These are phyloP conservation scores for Corythaixoides concolor DNA, from an alignment of 2,113 vertebrate species.

Conservation along the genomic window DNA sequence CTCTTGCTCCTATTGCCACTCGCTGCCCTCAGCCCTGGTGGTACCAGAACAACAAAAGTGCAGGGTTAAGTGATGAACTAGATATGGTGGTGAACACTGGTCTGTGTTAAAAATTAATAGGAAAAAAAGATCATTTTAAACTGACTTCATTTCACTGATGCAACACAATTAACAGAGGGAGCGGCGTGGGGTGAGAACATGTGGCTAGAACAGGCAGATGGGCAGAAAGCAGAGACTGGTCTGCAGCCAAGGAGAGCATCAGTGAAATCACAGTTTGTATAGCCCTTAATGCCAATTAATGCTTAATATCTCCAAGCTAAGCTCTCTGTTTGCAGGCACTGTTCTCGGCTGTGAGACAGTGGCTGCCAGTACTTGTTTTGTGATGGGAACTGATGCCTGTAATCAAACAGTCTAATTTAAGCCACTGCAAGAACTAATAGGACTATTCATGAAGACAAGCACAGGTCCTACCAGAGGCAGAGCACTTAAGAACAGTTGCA, in stretches of 20 bases:
- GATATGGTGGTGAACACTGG: neutral
- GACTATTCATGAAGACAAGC: neutral
- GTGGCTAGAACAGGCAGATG: neutral
- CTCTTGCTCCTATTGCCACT: neutral
- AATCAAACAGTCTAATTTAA: neutral
- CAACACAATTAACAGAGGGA: neutral
- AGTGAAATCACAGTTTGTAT: neutral
- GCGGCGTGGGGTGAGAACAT: neutral
- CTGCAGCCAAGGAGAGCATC: neutral
- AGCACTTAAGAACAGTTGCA: neutral
- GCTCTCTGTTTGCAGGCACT: neutral
- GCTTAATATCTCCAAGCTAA: neutral
- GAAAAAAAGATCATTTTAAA: neutral
- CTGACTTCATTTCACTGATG: neutral
- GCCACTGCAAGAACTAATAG: neutral
- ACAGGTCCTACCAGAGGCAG: neutral
- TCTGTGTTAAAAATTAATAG: neutral
- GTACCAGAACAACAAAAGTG: neutral
- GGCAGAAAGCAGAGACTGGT: neutral
- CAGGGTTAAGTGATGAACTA: neutral
- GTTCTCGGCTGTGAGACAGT: neutral
- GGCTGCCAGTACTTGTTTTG: neutral
- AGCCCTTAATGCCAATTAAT: neutral
- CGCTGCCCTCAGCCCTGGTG: neutral
- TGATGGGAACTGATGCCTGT: accelerated